Conservation (phyloP, 2,888 invertebrate genomes). For the Invenusta paracnida region DNA sequence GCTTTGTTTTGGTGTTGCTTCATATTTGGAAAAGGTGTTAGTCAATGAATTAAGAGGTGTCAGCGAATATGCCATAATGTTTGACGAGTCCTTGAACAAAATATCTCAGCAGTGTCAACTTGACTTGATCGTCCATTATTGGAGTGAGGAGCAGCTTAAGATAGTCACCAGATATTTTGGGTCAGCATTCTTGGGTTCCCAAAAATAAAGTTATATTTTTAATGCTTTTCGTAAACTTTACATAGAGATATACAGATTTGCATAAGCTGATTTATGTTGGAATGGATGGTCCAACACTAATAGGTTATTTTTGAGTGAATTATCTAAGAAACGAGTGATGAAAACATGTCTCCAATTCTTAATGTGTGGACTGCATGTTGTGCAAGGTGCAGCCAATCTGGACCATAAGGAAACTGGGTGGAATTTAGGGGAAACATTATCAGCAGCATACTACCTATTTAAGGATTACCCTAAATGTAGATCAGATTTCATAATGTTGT, state of each 20-base stretch:
- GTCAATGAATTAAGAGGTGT: no score
- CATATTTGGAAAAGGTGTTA: neutral
- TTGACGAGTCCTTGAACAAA: neutral
- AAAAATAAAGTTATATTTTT: neutral
- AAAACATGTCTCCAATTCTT: no score
- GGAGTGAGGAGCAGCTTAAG: neutral
- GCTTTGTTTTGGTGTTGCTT: no score
- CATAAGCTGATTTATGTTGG: neutral
- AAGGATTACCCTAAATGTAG: neutral
- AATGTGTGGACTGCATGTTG: neutral
- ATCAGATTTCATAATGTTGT: neutral
- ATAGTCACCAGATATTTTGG: neutral
- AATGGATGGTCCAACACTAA: neutral
- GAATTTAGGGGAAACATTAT: neutral
- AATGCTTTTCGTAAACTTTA: neutral
- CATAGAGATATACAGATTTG: neutral
- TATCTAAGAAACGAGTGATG: no score
- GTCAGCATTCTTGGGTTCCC: neutral
- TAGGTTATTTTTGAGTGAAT: neutral
- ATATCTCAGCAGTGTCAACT: neutral
- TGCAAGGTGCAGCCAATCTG: neutral
- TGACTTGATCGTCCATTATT: neutral
- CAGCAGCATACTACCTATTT: neutral
- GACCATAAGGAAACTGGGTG: neutral
- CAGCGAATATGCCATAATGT: no score